A percentile compares a stretch with the other conserved stretches of the same genome.
These are phyloP conservation scores for Gobiocypris rarus DNA, from an alignment of 2,113 vertebrate species.

Conservation along the genomic window DNA sequence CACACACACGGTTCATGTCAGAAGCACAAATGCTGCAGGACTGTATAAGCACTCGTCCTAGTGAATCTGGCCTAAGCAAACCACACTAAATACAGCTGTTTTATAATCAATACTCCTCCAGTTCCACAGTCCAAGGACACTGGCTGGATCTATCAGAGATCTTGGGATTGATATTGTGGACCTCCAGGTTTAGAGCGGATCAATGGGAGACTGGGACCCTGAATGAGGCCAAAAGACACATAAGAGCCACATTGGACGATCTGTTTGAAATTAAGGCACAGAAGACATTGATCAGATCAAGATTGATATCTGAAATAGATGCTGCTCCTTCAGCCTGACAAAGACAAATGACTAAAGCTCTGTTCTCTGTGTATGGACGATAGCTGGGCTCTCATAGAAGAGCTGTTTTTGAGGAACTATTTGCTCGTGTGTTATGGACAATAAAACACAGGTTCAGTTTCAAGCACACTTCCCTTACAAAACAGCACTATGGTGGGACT, in stretches of 20 bases:
- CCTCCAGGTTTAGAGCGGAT: not conserved
- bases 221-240: not conserved
- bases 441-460: not conserved
- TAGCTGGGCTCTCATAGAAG: not conserved
- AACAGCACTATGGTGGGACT: not conserved
- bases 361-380: not conserved
- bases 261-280: constrained; percentile 1
- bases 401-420: constrained; percentile 1
- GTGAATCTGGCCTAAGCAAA: not conserved
- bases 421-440: not conserved
- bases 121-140: not conserved
- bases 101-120: not conserved
- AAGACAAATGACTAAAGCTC: not conserved
- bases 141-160: constrained; percentile 18
- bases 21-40: not conserved
- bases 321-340: not conserved
- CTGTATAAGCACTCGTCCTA: not conserved
- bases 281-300: constrained; percentile 19
- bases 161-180: not conserved
- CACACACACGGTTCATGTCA: not conserved
- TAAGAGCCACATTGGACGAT: not conserved
- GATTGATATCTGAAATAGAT: constrained; percentile 17
- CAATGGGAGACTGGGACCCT: not conserved
- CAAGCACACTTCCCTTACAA: not conserved
- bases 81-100: not conserved